phyloP scores from a whole-genome alignment of 2,797 vertebrate species.

The Mormyrops boulengeri region DNA sequence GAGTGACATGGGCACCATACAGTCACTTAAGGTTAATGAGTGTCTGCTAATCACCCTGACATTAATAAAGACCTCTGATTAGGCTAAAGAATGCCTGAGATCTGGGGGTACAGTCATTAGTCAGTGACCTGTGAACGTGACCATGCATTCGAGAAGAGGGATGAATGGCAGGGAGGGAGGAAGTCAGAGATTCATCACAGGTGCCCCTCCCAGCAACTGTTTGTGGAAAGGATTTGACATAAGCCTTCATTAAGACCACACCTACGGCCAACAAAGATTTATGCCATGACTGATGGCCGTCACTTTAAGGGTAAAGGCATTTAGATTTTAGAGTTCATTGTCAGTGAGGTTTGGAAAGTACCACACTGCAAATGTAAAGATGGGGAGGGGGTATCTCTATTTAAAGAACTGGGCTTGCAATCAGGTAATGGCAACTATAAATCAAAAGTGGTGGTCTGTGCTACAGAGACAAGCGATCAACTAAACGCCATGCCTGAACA shows the following conservation, averaged over 20 bases:
- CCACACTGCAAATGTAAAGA: background rate
- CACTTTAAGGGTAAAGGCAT: background rate
- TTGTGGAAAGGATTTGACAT: background rate
- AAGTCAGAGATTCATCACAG: background rate
- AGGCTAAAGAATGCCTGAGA: slow-evolving; percentile 28
- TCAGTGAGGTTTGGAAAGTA: background rate
- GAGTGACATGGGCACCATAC: slow-evolving; percentile 55
- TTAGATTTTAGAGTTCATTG: background rate
- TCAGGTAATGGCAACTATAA: background rate
- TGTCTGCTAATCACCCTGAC: slow-evolving; percentile 31
- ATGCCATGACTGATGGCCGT: background rate
- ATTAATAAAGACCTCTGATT: slow-evolving; percentile 35
- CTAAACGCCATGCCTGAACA: background rate
- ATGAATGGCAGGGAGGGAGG: slow-evolving; percentile 11
- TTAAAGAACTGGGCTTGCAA: background rate
- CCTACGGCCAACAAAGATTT: background rate
- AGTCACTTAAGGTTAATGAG: slow-evolving; percentile 58
- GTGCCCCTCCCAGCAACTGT: background rate
- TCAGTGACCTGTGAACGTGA: slow-evolving; percentile 41
- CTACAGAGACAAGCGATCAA: background rate
- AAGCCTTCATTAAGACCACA: background rate
- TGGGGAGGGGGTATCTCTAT: background rate
- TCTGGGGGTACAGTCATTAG: slow-evolving; percentile 38
- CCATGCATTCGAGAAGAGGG: slow-evolving; percentile 44
- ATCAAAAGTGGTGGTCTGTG: background rate